These are phyloP conservation scores for Geococcyx californianus DNA, from an alignment of 2,113 vertebrate genomes.

Conservation along the genomic window DNA sequence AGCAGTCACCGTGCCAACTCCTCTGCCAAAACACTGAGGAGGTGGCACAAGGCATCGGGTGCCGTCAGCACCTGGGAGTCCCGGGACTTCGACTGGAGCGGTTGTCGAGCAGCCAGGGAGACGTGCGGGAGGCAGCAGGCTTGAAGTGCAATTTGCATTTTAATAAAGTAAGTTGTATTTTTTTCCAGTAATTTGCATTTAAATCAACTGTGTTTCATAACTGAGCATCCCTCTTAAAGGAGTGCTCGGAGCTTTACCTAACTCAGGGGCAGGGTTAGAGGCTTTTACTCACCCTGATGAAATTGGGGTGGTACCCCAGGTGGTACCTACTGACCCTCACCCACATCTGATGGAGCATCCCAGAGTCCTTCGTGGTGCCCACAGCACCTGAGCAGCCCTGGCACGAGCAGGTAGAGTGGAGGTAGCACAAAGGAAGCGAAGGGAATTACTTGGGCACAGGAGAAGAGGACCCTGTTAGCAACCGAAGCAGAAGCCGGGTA, in stretches of 20 bases:
- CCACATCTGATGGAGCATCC: too few species aligned
- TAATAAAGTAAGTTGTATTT: constrained; percentile 74
- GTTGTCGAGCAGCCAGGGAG: neutral
- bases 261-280: neutral
- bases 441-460: neutral
- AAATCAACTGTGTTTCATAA: constrained; percentile 62
- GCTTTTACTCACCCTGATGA: neutral
- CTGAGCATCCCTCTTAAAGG: neutral
- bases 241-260: neutral
- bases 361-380: fast-evolving
- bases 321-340: neutral
- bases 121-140: neutral
- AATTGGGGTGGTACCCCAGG: neutral
- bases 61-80: neutral
- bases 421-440: neutral
- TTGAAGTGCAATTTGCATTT: constrained; percentile 73
- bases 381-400: fast-evolving
- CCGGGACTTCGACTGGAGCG: neutral
- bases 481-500: neutral
- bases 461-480: neutral
- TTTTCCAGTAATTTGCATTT: constrained; percentile 72
- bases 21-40: fast-evolving
- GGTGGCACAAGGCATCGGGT: neutral
- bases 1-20: fast-evolving
- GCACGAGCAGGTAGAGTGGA: neutral